Conservation (phyloP, 2,113 vertebrate species). For the Microcebus lehilahytsara region DNA sequence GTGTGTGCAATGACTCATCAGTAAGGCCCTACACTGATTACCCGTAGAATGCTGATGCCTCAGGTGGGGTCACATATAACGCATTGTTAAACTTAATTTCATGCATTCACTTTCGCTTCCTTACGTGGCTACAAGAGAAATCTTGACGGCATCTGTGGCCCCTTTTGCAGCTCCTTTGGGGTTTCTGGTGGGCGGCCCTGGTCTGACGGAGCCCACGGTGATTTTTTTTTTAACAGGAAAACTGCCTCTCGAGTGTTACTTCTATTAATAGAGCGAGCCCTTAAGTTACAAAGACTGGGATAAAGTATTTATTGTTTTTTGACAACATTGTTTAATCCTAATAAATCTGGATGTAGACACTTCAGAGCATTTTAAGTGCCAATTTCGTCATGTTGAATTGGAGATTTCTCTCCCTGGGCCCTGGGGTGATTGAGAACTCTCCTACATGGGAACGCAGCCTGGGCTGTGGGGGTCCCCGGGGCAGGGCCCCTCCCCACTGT, state of each 20-base stretch:
- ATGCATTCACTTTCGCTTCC: too few relatives aligned
- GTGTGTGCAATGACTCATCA: fast-evolving
- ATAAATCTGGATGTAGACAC: neutral
- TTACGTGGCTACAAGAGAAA: neutral
- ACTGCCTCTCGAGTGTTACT: fast-evolving
- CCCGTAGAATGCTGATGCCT: fast-evolving
- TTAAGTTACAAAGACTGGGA: neutral
- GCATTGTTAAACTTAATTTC: neutral
- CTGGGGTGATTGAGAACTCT: neutral
- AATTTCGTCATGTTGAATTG: fast-evolving
- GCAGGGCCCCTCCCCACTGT: too few relatives aligned
- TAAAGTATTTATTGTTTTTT: neutral
- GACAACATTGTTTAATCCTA: too few relatives aligned
- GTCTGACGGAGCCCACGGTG: fast-evolving
- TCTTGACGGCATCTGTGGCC: fast-evolving
- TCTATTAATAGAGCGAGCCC: neutral
- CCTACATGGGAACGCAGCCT: fast-evolving
- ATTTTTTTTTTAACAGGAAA: neutral
- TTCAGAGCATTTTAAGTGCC: neutral
- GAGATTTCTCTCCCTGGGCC: too few relatives aligned
- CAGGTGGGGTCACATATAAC: neutral
- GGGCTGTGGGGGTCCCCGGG: fast-evolving
- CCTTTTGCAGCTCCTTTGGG: fast-evolving
- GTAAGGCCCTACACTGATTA: fast-evolving
- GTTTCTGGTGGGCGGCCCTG: neutral